Evolutionary conservation across 1,140 invertebrate genomes (phyloP).

Genomic region (Caenorhabditis latens): DNA sequence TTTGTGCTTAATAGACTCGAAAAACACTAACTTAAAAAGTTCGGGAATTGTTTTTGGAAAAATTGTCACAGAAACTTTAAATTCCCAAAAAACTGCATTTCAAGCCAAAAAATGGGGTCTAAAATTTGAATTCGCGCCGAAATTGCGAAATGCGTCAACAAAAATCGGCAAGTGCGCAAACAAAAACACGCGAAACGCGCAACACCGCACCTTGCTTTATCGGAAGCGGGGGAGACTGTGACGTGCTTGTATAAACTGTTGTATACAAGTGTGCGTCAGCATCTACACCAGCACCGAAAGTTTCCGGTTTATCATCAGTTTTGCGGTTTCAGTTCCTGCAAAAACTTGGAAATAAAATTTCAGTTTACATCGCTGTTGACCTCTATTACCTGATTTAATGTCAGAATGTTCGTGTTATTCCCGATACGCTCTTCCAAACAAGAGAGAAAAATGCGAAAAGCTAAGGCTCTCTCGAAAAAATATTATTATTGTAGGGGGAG

Average conservation of each 20-base stretch:
- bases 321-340: conserved; percentile 1
- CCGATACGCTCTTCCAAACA: neutral
- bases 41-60: too few relatives aligned
- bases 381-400: neutral
- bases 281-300: conserved; percentile 18
- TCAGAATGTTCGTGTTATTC: neutral
- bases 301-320: conserved; percentile 32
- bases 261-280: conserved; percentile 15
- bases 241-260: conserved; percentile 23
- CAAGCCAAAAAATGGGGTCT: too few relatives aligned
- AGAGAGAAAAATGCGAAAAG: neutral
- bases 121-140: too few relatives aligned
- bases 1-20: too few relatives aligned
- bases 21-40: too few relatives aligned
- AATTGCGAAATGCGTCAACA: too few relatives aligned
- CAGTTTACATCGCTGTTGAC: neutral
- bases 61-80: too few relatives aligned
- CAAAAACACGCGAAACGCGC: too few relatives aligned
- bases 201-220: too few relatives aligned
- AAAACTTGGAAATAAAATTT: neutral
- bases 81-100: too few relatives aligned
- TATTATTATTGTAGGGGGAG: neutral
- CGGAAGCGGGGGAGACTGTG: too few relatives aligned
- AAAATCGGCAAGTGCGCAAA: too few relatives aligned
- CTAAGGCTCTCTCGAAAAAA: neutral